Evolutionary conservation across 2,888 invertebrate species (phyloP).

Genomic region (Galerucella calmariensis): DNA sequence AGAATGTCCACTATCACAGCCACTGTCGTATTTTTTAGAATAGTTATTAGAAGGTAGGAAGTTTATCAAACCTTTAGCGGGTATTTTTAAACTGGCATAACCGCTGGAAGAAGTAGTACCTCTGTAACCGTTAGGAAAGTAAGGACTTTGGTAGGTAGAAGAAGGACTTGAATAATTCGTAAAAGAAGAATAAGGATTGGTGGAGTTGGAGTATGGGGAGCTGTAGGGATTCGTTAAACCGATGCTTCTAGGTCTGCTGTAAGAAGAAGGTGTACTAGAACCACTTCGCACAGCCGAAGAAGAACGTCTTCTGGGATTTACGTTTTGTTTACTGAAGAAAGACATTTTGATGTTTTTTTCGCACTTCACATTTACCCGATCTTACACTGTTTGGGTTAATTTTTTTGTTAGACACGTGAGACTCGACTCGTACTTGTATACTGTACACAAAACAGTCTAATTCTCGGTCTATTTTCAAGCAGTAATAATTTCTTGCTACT

Average conservation of each 20-base stretch:
- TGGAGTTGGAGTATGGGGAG: conserved; percentile 53
- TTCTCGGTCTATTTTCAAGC: conserved; percentile 47
- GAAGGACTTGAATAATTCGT: conserved; percentile 41
- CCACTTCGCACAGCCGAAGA: conserved; percentile 56
- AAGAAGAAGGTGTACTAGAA: conserved; percentile 49
- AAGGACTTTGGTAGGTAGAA: conserved; percentile 63
- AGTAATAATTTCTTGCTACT: conserved; percentile 45
- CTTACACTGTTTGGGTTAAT: conserved; percentile 1
- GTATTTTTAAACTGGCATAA: conserved; percentile 76
- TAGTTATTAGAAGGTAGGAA: conserved; percentile 67
- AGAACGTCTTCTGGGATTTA: conserved; percentile 46
- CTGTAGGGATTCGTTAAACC: conserved; percentile 51
- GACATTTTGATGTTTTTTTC: conserved; percentile 9
- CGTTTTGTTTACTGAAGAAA: conserved; percentile 31
- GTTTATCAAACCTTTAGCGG: conserved; percentile 70
- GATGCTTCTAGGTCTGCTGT: conserved; percentile 57
- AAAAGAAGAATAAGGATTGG: conserved; percentile 57
- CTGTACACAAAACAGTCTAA: conserved; percentile 40
- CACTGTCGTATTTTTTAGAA: conserved; percentile 60
- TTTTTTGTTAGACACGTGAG: conserved; percentile 26
- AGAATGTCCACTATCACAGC: conserved; percentile 63
- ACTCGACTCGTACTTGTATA: conserved; percentile 16
- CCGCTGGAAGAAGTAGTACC: conserved; percentile 69
- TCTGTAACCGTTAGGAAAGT: conserved; percentile 65
- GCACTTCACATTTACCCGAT: conserved; percentile 20